phyloP scores from a whole-genome alignment of 2,888 invertebrate genomes.

The Carcina quercana region DNA sequence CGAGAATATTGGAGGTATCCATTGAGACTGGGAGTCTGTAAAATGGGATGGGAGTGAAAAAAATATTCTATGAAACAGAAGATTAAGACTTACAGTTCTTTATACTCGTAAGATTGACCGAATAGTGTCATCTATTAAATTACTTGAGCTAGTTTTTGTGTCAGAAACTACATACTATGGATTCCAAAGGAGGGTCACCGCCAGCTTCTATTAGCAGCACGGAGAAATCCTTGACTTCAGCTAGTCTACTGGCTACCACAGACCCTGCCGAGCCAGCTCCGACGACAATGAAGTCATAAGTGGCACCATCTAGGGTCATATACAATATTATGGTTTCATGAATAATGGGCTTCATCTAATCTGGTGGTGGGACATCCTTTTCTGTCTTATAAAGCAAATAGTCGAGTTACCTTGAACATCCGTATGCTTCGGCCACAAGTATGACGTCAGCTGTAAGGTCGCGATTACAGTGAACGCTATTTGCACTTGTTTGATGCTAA shows the following conservation, averaged over 20 bases:
- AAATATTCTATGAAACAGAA: too few species aligned
- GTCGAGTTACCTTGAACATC: neutral
- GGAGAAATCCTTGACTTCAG: conserved; percentile 10
- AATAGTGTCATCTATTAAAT: too few species aligned
- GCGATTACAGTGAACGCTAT: conserved; percentile 11
- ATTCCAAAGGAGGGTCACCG: neutral
- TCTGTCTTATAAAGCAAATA: too few species aligned
- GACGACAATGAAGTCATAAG: conserved; percentile 14
- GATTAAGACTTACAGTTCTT: too few species aligned
- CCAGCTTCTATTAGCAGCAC: conserved; percentile 3
- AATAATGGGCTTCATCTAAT: neutral
- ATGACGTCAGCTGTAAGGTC: neutral
- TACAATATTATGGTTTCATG: neutral
- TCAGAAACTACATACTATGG: conserved; percentile 5
- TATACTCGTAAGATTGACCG: too few species aligned
- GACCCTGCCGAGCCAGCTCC: conserved; percentile 13
- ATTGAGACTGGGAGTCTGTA: conserved; percentile 12
- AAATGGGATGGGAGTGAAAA: too few species aligned
- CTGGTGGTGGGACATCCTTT: neutral
- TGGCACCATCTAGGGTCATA: neutral
- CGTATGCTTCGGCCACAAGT: neutral
- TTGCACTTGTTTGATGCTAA: neutral
- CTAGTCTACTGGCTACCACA: conserved; percentile 12
- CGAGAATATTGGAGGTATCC: neutral
- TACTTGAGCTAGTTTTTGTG: too few species aligned